phyloP scores from a whole-genome alignment of 2,797 vertebrate species.

The Crypturellus tataupa region DNA sequence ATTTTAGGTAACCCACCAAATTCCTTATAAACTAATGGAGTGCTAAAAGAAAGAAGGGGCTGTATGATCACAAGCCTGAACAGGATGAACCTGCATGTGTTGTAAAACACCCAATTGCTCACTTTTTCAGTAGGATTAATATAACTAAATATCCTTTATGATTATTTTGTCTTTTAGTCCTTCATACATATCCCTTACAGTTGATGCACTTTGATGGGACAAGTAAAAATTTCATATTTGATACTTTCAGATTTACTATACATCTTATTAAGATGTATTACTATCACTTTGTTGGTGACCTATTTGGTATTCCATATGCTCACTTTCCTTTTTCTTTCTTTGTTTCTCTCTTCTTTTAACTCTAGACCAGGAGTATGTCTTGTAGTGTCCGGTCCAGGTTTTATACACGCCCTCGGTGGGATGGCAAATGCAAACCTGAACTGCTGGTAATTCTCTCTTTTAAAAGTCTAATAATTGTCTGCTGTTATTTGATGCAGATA shows the following conservation, averaged over 20 bases:
- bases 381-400: conserved; percentile 95
- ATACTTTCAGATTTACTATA: not conserved
- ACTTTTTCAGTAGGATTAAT: not conserved
- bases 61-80: not conserved
- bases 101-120: not conserved
- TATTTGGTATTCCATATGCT: not conserved
- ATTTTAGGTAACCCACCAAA: not conserved
- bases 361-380: conserved; percentile 93
- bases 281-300: not conserved
- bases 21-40: not conserved
- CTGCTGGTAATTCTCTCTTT: conserved; percentile 89
- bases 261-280: not conserved
- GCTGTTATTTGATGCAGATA: not conserved
- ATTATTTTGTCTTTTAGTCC: not conserved
- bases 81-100: not conserved
- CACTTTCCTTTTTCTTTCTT: not conserved
- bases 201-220: not conserved
- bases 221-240: not conserved
- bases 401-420: conserved; percentile 92
- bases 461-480: not conserved
- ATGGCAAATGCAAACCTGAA: conserved; percentile 97
- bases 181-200: not conserved
- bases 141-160: not conserved
- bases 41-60: not conserved
- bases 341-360: not conserved